Conservation (phyloP, 2,888 invertebrate genomes). For the Synergus umbraculus region DNA sequence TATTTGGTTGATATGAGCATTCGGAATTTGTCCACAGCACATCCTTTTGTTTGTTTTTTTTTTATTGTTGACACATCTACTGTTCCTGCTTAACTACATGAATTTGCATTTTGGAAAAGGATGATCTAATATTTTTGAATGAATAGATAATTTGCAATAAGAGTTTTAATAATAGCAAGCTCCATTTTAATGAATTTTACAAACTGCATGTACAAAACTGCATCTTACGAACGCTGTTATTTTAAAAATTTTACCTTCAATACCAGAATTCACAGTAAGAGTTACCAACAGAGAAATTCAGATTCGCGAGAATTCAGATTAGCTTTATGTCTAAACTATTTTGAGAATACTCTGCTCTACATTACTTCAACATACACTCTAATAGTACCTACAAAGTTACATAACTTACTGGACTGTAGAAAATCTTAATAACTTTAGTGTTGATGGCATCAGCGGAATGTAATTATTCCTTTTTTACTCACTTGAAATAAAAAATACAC, state of each 20-base stretch:
- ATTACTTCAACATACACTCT: constrained; percentile 66
- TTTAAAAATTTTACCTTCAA: not conserved
- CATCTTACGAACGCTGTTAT: not conserved
- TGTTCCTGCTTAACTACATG: not conserved
- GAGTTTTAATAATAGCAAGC: not conserved
- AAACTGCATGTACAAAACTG: not conserved
- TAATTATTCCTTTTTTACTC: constrained; percentile 62
- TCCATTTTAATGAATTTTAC: not conserved
- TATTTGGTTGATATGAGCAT: not conserved
- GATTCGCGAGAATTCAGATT: constrained; percentile 39
- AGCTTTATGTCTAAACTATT: constrained; percentile 66
- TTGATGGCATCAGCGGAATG: constrained; percentile 66
- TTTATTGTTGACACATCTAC: not conserved
- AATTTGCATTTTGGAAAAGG: not conserved
- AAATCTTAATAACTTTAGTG: constrained; percentile 50
- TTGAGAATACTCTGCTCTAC: constrained; percentile 71
- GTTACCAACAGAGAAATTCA: constrained; percentile 40
- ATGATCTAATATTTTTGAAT: not conserved
- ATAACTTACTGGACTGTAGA: constrained; percentile 53
- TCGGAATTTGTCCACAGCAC: not conserved
- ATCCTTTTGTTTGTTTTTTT: not conserved
- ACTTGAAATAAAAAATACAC: constrained; percentile 44
- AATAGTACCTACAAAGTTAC: constrained; percentile 56
- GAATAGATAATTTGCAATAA: too few relatives aligned
- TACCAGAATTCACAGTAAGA: not conserved